Evolutionary conservation across 2,888 invertebrate species (phyloP), one percentile per base, ranked within the genome.

Genomic region (Schizotus pectinicornis): DNA sequence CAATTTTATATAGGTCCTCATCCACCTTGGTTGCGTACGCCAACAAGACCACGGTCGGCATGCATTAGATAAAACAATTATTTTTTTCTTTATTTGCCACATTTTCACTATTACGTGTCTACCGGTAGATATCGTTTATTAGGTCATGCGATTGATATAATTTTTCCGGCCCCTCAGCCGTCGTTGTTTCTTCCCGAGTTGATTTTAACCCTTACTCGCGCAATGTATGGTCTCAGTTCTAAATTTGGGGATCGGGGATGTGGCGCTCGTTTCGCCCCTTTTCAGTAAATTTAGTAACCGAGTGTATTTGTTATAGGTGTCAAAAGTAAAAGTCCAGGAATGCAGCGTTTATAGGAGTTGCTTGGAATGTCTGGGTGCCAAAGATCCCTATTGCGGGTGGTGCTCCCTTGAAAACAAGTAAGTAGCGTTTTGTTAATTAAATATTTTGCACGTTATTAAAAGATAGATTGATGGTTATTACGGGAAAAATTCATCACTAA

Each of bases 361-460:
- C 80, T 88, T 91, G 80, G 92, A 92, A 73, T 97, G 96, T 80
- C 86, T 97, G 64, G 93, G 92, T 71, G 95, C 94, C 64, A 92
- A 92, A 79, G 96, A 97, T 84, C 97, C 97, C 0, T 97, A 96
- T 79, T 98, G 97, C 80, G 97, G 97, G 61, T 97, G 97, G 97
- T 97, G 97, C 83, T 94, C 95, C 34, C 82, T 95, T 68, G 95
- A 95, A 81, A 96, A 95, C 81, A 95, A 94, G 85, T 85, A 79
- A 81, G 83, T 79, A 34, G 35, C 31, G 38, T 54, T 57, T 55
- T 58, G 37, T 41, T 31, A 37, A 45, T 38, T 39, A 41, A 14
- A 8, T 30, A 22, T 48, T 48, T 48, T 37, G 9, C 7, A 12
- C 7, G 38, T 30, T 49, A 11, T 9, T 6, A 22, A 22, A 14